A percentile compares a stretch with the other conserved stretches of the same genome.
Conservation (phyloP, 2,888 invertebrate genomes). For the Apeira syringaria region DNA sequence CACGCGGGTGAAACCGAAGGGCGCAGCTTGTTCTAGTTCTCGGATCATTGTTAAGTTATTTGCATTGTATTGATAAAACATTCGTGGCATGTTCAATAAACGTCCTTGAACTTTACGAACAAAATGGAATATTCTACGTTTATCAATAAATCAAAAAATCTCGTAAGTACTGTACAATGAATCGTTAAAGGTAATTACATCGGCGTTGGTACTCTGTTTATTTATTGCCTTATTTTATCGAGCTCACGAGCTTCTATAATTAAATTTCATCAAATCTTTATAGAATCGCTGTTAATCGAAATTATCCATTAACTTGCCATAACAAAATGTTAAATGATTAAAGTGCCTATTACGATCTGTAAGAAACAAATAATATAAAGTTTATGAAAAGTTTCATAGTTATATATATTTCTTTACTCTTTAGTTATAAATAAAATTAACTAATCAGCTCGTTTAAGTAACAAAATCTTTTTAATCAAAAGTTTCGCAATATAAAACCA, state of each 20-base stretch:
- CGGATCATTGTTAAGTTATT: constrained; percentile 39
- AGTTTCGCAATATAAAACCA: too few species aligned
- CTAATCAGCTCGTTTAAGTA: too few species aligned
- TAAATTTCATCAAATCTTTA: constrained; percentile 41
- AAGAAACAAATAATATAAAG: too few species aligned
- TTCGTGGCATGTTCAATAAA: constrained; percentile 35
- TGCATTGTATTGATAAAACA: constrained; percentile 44
- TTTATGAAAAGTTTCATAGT: too few species aligned
- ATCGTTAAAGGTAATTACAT: constrained; percentile 51
- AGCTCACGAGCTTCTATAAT: constrained; percentile 43
- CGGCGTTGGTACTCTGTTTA: constrained; percentile 33
- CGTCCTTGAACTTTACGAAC: constrained; percentile 56
- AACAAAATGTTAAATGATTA: too few species aligned
- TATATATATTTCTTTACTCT: too few species aligned
- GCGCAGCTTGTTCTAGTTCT: too few species aligned
- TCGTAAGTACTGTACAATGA: constrained; percentile 44
- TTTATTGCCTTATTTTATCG: constrained; percentile 41
- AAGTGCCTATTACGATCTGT: too few species aligned
- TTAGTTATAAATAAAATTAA: too few species aligned
- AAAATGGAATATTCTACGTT: constrained; percentile 50
- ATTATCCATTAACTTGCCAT: too few species aligned
- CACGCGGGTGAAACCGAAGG: too few species aligned
- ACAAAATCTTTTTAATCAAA: too few species aligned
- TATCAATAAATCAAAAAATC: constrained; percentile 54
- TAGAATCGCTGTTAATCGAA: constrained; percentile 7